Evolutionary conservation across 2,797 vertebrate species (phyloP).

Genomic region (Champsocephalus esox): DNA sequence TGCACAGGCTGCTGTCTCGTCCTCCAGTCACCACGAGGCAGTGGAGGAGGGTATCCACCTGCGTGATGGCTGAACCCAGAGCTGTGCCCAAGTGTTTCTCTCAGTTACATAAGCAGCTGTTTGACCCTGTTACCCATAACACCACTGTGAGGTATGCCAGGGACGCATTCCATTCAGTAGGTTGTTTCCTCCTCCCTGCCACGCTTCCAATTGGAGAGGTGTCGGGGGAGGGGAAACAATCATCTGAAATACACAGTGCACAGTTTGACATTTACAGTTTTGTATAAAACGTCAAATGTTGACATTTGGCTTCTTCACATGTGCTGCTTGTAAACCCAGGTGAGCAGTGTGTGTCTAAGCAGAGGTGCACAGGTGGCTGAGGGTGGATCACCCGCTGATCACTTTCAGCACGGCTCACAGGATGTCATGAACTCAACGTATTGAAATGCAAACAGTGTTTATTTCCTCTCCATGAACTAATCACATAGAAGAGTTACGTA

Average conservation of each 20-base stretch:
- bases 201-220: slow-evolving; percentile 11
- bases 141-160: slow-evolving; percentile 28
- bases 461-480: not conserved
- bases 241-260: slow-evolving; percentile 8
- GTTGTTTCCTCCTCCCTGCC: slow-evolving; percentile 30
- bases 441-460: no score
- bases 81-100: slow-evolving; percentile 90
- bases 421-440: slow-evolving; percentile 24
- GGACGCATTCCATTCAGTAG: slow-evolving; percentile 46
- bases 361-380: slow-evolving; percentile 24
- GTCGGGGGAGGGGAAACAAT: not conserved
- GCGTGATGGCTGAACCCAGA: slow-evolving; percentile 90
- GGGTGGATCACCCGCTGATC: slow-evolving; percentile 13
- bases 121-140: slow-evolving; percentile 44
- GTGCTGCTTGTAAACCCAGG: slow-evolving; percentile 30
- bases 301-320: slow-evolving; percentile 4
- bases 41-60: no score
- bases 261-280: slow-evolving; percentile 1
- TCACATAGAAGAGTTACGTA: not conserved
- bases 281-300: not conserved
- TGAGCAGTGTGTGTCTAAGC: slow-evolving; percentile 34
- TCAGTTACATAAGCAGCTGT: slow-evolving; percentile 41
- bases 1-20: no score
- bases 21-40: no score
- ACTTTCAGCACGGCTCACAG: slow-evolving; percentile 20